phyloP scores from a whole-genome alignment of 1,140 invertebrate species.

The Drosophila lini region DNA sequence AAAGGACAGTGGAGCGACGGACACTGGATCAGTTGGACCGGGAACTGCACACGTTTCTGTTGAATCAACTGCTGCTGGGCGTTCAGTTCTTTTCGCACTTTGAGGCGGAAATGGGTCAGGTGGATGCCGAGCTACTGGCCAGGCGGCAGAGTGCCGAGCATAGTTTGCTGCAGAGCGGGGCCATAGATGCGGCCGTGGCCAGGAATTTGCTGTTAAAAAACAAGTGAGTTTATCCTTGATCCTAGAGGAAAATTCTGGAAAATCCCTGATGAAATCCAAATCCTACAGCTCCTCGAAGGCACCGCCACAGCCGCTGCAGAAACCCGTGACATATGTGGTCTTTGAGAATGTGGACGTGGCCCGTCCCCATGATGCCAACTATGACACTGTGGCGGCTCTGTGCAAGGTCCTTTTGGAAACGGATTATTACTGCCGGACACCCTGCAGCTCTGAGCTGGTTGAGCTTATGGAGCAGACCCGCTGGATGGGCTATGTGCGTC shows the following conservation, averaged over 20 bases:
- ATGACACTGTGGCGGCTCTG: slow-evolving; percentile 73
- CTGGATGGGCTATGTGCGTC: slow-evolving; percentile 81
- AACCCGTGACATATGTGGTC: slow-evolving; percentile 88
- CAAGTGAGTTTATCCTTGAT: slow-evolving; percentile 28
- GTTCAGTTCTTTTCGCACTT: slow-evolving; percentile 92
- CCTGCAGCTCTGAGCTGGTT: slow-evolving; percentile 53
- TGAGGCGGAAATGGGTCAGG: slow-evolving; percentile 85
- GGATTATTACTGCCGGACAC: slow-evolving; percentile 67
- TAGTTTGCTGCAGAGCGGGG: slow-evolving; percentile 87
- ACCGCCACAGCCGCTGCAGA: slow-evolving; percentile 86
- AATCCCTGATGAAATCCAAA: neutral
- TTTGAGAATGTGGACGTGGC: slow-evolving; percentile 91
- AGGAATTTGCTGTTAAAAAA: slow-evolving; percentile 66
- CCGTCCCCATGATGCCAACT: slow-evolving; percentile 86
- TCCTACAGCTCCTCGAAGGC: slow-evolving; percentile 74
- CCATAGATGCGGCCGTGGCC: slow-evolving; percentile 87
- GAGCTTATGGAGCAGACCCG: slow-evolving; percentile 63
- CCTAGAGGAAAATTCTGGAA: neutral
- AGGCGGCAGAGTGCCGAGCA: slow-evolving; percentile 84
- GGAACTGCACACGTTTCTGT: slow-evolving; percentile 88
- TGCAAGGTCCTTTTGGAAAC: slow-evolving; percentile 88
- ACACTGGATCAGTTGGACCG: slow-evolving; percentile 87
- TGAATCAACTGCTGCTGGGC: slow-evolving; percentile 91
- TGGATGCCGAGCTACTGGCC: slow-evolving; percentile 62
- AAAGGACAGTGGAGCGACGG: slow-evolving; percentile 67